Conservation (phyloP, 2,113 vertebrate species). For the Heptranchias perlo region DNA sequence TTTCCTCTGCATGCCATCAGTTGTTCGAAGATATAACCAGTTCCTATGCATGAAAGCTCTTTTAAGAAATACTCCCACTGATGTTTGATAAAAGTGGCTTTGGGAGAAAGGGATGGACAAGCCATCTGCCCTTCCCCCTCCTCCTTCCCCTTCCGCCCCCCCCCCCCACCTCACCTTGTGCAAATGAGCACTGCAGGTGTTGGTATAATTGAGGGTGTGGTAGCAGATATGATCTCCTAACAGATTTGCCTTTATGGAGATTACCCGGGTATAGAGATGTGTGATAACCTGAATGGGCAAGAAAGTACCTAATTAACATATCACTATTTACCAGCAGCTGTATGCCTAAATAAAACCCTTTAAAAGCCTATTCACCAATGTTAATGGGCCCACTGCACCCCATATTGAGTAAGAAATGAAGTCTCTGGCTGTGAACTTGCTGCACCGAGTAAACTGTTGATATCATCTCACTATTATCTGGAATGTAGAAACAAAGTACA, state of each 20-base stretch:
- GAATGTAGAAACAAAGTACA: constrained; percentile 66
- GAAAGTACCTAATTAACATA: constrained; percentile 86
- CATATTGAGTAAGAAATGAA: constrained; percentile 85
- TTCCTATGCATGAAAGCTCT: constrained; percentile 85
- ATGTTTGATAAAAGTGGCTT: constrained; percentile 76
- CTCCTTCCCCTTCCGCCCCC: too few relatives aligned
- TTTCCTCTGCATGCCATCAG: constrained; percentile 85
- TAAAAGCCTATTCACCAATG: constrained; percentile 87
- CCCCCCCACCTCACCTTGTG: constrained; percentile 61
- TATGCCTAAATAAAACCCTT: constrained; percentile 72
- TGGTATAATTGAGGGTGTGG: constrained; percentile 90
- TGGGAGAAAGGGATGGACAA: constrained; percentile 53
- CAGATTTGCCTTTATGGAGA: constrained; percentile 71
- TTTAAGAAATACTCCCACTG: constrained; percentile 66
- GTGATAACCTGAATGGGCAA: constrained; percentile 76
- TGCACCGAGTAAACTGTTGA: constrained; percentile 68
- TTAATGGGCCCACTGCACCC: constrained; percentile 81
- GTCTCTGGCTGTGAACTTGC: constrained; percentile 81
- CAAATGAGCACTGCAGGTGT: constrained; percentile 84
- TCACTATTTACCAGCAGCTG: constrained; percentile 79
- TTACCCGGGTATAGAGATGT: constrained; percentile 80
- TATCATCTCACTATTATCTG: constrained; percentile 60
- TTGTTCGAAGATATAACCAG: constrained; percentile 90
- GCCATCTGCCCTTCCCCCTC: constrained; percentile 44
- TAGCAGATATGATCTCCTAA: constrained; percentile 63